Evolutionary conservation across 2,113 vertebrate species (phyloP).

Genomic region (Ageneiosus marmoratus): DNA sequence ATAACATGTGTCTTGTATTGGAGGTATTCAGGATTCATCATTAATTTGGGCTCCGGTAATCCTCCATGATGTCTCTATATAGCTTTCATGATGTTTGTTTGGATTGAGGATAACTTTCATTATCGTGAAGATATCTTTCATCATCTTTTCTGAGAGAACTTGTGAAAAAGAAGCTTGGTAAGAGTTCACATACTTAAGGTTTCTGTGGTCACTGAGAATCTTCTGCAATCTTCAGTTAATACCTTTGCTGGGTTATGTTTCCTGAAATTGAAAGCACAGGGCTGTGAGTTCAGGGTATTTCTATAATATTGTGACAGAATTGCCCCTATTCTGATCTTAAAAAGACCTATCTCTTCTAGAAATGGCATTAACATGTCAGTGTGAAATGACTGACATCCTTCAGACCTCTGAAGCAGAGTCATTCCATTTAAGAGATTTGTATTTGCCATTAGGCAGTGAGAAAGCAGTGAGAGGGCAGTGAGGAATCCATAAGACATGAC

Average conservation of each 20-base stretch:
- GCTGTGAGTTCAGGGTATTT: not conserved
- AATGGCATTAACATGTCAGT: not conserved
- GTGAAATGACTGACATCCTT: not conserved
- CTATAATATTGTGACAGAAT: not conserved
- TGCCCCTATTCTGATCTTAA: not conserved
- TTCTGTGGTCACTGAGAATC: not conserved
- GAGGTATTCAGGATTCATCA: not conserved
- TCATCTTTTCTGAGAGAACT: not conserved
- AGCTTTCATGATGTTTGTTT: no score
- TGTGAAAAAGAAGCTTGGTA: not conserved
- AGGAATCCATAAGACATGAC: not conserved
- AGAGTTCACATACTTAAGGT: not conserved
- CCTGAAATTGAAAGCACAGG: not conserved
- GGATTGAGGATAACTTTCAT: no score
- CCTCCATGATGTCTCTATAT: not conserved
- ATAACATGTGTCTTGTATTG: not conserved
- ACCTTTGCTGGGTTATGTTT: not conserved
- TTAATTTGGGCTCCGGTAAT: not conserved
- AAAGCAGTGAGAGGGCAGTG: not conserved
- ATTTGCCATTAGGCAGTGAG: not conserved
- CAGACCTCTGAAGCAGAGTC: not conserved
- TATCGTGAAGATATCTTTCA: not conserved
- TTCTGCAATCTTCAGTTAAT: not conserved
- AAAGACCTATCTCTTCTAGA: not conserved
- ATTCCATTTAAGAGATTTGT: not conserved